Percentiles rank a stretch among this genome's conserved stretches.
Conservation (phyloP, 2,888 invertebrate species). For the Scelioninae gen. 1 region DNA sequence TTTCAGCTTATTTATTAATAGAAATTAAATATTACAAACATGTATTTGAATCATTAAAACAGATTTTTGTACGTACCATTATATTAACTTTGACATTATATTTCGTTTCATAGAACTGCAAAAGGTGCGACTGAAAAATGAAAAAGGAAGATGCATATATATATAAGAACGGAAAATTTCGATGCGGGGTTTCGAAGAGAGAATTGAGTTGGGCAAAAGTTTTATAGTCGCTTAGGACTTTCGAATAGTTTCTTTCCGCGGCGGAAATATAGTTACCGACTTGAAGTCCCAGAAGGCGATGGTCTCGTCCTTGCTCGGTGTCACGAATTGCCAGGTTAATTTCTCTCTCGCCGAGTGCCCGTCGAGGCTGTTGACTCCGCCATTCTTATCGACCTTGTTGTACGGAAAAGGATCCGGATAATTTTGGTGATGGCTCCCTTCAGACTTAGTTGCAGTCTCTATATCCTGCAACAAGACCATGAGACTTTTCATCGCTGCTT, state of each 20-base stretch:
- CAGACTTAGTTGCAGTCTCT: slow-evolving; percentile 88
- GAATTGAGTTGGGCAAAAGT: slow-evolving; percentile 70
- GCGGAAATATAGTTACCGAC: slow-evolving; percentile 73
- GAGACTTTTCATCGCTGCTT: slow-evolving; percentile 85
- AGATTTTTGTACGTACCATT: no score
- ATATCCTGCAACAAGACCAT: slow-evolving; percentile 89
- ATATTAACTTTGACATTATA: slow-evolving; percentile 9
- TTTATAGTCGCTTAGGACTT: slow-evolving; percentile 77
- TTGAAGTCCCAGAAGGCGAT: slow-evolving; percentile 82
- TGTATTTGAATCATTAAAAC: no score
- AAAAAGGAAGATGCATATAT: slow-evolving; percentile 37
- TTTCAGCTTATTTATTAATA: no score
- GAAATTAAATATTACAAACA: no score
- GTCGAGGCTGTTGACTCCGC: slow-evolving; percentile 85
- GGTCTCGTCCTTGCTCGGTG: slow-evolving; percentile 88
- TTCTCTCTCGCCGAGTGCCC: slow-evolving; percentile 80
- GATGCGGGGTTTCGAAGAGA: slow-evolving; percentile 52
- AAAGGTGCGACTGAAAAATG: neutral
- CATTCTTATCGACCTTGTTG: slow-evolving; percentile 86
- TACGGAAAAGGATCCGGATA: slow-evolving; percentile 88
- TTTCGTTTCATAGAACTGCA: neutral
- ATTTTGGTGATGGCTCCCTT: slow-evolving; percentile 88
- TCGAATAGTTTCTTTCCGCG: slow-evolving; percentile 76
- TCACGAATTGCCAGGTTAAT: slow-evolving; percentile 87
- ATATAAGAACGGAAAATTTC: slow-evolving; percentile 64